Conservation (phyloP, 92 coral and sea anemone genomes). For the Zoanthus solanderi region DNA sequence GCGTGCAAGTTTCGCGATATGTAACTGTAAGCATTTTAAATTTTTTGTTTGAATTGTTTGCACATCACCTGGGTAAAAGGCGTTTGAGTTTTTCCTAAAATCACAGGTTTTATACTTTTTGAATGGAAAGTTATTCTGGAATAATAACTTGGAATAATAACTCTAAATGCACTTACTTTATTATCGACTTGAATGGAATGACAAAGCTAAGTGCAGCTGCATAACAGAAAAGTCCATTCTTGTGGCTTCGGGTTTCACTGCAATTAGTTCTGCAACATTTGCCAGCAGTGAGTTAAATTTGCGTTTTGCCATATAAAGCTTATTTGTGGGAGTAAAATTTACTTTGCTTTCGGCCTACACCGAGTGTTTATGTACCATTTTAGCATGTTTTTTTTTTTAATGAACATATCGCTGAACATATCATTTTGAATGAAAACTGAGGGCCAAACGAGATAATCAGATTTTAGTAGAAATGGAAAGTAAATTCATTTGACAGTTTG, state of each 20-base stretch:
- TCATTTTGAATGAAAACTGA: too few relatives aligned
- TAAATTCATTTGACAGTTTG: too few relatives aligned
- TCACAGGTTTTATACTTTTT: neutral
- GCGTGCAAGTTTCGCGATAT: neutral
- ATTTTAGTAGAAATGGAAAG: too few relatives aligned
- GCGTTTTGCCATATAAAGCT: neutral
- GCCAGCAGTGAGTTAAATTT: neutral
- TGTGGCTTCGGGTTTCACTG: neutral
- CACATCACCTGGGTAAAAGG: neutral
- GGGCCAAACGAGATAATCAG: too few relatives aligned
- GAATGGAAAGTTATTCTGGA: neutral
- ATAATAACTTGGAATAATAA: neutral
- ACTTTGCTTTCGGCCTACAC: neutral
- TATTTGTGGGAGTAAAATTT: neutral
- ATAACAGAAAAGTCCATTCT: neutral
- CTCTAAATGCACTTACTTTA: neutral
- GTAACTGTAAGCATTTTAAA: neutral
- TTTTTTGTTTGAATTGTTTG: neutral
- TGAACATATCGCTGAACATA: neutral
- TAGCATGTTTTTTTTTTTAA: neutral
- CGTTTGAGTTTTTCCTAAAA: neutral
- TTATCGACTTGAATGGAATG: neutral
- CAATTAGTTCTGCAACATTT: neutral
- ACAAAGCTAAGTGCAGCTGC: neutral
- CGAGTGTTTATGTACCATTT: neutral